phyloP scores from a whole-genome alignment of 2,113 vertebrate genomes.

The Chaetops frenatus region DNA sequence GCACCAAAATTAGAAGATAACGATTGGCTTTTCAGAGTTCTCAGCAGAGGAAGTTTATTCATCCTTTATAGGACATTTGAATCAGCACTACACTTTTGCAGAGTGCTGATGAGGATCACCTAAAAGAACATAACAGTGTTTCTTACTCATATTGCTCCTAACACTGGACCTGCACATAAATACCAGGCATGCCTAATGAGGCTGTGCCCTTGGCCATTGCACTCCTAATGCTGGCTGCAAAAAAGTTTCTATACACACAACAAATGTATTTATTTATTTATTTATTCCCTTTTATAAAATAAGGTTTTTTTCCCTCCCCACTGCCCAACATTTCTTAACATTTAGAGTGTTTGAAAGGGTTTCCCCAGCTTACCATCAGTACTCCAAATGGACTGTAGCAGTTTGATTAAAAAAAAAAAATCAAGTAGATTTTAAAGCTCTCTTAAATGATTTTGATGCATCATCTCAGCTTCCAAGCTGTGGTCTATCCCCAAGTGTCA shows the following conservation, averaged over 20 bases:
- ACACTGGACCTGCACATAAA: neutral
- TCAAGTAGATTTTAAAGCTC: neutral
- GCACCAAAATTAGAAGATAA: constrained; percentile 46
- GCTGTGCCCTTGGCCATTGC: neutral
- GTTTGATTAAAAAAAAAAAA: neutral
- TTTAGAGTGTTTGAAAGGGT: neutral
- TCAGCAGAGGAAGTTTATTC: neutral
- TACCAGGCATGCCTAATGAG: neutral
- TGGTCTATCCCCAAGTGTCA: neutral
- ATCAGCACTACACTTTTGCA: neutral
- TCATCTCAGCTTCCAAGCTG: neutral
- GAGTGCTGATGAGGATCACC: neutral
- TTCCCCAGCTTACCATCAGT: neutral
- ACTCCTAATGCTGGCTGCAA: neutral
- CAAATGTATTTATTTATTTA: neutral
- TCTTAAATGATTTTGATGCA: neutral
- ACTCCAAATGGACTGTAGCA: neutral
- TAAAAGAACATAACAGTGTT: neutral
- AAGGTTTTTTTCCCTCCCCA: neutral
- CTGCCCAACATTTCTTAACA: neutral
- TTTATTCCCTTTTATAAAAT: neutral
- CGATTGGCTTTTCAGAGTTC: neutral
- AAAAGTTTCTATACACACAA: neutral
- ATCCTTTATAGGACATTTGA: neutral
- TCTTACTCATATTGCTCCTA: neutral